Evolutionary conservation across 2,797 vertebrate genomes (phyloP).

Genomic region (Spondyliosoma cantharus): DNA sequence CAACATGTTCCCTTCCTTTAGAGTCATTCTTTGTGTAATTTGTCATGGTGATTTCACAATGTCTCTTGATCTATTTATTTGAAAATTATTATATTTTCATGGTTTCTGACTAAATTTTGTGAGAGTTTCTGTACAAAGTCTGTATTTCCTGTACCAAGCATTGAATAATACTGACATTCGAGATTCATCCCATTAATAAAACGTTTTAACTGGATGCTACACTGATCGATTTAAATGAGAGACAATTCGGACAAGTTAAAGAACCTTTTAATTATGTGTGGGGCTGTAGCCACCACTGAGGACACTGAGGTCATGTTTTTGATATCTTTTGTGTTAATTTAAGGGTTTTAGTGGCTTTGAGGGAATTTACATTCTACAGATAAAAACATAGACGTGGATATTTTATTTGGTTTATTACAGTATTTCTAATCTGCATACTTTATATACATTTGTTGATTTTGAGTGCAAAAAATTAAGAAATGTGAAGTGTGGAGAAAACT

Average conservation of each 20-base stretch:
- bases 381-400: background rate
- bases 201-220: background rate
- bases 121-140: slow-evolving; percentile 32
- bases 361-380: background rate
- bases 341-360: background rate
- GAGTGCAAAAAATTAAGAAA: background rate
- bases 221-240: slow-evolving; percentile 1
- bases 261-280: background rate
- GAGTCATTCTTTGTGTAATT: slow-evolving; percentile 45
- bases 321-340: background rate
- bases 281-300: background rate
- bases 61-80: slow-evolving; percentile 47
- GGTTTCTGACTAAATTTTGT: slow-evolving; percentile 20
- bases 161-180: slow-evolving; percentile 10
- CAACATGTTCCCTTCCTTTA: slow-evolving; percentile 44
- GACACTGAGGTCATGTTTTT: slow-evolving; percentile 6
- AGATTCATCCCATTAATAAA: slow-evolving; percentile 10
- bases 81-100: slow-evolving; percentile 39
- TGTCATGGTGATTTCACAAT: slow-evolving; percentile 26
- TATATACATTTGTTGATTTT: background rate
- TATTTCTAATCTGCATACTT: background rate
- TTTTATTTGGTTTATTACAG: background rate
- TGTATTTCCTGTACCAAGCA: slow-evolving; percentile 34
- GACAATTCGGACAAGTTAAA: slow-evolving; percentile 22
- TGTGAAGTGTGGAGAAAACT: too few species aligned